Evolutionary conservation across 2,113 vertebrate species (phyloP), one percentile per base, ranked within the genome.

Genomic region (Semnornis frantzii): DNA sequence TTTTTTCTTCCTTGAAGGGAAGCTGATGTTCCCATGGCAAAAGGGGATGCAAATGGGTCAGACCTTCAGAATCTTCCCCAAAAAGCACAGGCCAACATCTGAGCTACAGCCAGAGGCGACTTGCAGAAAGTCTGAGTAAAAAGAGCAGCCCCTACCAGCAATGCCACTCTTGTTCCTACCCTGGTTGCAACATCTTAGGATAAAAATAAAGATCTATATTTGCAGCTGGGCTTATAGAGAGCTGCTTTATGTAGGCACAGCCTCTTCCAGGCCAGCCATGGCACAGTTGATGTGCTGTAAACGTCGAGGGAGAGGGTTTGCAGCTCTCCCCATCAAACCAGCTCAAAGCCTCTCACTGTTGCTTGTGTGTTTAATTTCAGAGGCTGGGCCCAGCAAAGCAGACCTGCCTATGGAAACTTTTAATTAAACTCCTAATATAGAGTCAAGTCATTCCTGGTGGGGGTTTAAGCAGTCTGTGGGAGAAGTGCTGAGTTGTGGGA

Each of bases 401-500:
- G 0, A 75, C 33, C 62, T 50, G 54, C 10, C 0, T 59, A 81
- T 73, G 94, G 94, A 96, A 97, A 96, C 82, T 90, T 95, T 86
- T 95, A 93, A 97, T 96, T 96, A 96, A 95, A 92, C 87, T 68
- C 19, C 89, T 92, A 92, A 93, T 92, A 81, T 11, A 93, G 46
- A 79, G 48, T 28, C 5, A 5, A 84, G 71, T 70, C 4, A 31
- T 87, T 94, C 72, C 81, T 92, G 78, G 72, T 73, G 65, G 80
- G 89, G 64, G 50, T 87, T 91, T 88, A 76, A 87, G 77, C 30
- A 93, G 77, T 33, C 71, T 82, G 89, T 37, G 69, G 90, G 65
- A 96, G 77, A 93, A 88, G 91, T 71, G 77, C 80, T 84, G 91
- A 94, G 85, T 62, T 82, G 78, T 83, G 76, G 60, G 69, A 80